Evolutionary conservation across 2,888 invertebrate species (phyloP), one percentile per base, ranked within the genome.

Genomic region (Coelopa pilipes): DNA sequence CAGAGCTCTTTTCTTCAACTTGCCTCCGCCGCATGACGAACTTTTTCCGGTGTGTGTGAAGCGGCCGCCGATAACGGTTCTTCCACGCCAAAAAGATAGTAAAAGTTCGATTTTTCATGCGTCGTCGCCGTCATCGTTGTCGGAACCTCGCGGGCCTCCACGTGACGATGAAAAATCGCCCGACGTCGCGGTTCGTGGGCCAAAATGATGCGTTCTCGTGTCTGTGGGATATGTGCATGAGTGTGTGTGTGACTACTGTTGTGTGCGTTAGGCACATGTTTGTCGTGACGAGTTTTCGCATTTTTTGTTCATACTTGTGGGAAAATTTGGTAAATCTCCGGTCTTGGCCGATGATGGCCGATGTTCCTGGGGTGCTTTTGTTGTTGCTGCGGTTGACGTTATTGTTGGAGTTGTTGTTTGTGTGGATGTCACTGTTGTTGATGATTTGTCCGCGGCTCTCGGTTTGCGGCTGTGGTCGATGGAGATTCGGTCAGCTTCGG

Each of bases 161-260:
- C 57, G 57, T 57, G 57, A 57, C 21, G 57, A 57, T 57, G 57
- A 57, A 57, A 57, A 57, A 57, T 57, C 17, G 57, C 17, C 17
- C 21, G 17, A 57, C 57, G 57, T 57, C 21, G 15, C 57, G 17
- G 34, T 7, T 34, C 7, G 34, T 34, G 2, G 34, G 34, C 34
- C 34, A 34, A 34, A 34, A 34, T 34, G 34, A 4, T 34, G 34
- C 34, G 34, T 34, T 34, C 34, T 34, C 7, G 34, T 34, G 34
- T 34, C n/a, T n/a, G n/a, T n/a, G n/a, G 7, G 7, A 34, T 34
- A 34, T 34, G 34, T 34, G 34, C 7, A 7, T 4, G 17, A 19
- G 34, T 34, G 34, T 34, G 34, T 34, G 34, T 34, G 34, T 34
- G 34, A 34, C 4, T n/a, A n/a, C n/a, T n/a, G n/a, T n/a, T 34